A percentile compares a stretch with the other conserved stretches of the same genome.
These are phyloP conservation scores for Protobothrops flavoviridis DNA, from an alignment of 2,113 vertebrate species.

Conservation along the genomic window DNA sequence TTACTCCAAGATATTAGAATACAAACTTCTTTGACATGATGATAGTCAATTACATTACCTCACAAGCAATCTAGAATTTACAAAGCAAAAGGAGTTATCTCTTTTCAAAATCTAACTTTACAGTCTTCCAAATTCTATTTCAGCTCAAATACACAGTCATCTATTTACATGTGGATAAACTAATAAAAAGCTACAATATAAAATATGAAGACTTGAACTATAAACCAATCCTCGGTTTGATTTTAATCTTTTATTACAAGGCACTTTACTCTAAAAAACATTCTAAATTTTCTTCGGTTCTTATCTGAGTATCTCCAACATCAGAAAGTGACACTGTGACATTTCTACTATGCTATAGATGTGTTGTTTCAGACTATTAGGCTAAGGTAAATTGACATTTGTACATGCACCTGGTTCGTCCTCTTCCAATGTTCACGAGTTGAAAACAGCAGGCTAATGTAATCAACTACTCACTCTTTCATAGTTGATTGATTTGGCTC, in stretches of 20 bases:
- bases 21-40: background rate
- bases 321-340: conserved; percentile 3
- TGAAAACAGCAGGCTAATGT: background rate
- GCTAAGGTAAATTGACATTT: background rate
- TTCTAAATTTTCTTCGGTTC: background rate
- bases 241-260: background rate
- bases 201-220: background rate
- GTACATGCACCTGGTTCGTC: background rate
- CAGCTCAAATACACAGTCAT: background rate
- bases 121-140: background rate
- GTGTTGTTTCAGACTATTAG: conserved; percentile 17
- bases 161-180: background rate
- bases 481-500: background rate
- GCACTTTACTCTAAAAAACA: background rate
- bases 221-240: background rate
- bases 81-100: conserved; percentile 2
- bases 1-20: conserved; percentile 1
- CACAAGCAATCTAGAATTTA: fast-evolving
- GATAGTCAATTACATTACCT: background rate
- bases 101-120: conserved; percentile 14
- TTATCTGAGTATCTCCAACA: background rate
- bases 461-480: background rate
- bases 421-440: background rate
- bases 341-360: background rate
- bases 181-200: background rate